phyloP scores from a whole-genome alignment of 2,888 invertebrate genomes.

The Heliconius charithonia region DNA sequence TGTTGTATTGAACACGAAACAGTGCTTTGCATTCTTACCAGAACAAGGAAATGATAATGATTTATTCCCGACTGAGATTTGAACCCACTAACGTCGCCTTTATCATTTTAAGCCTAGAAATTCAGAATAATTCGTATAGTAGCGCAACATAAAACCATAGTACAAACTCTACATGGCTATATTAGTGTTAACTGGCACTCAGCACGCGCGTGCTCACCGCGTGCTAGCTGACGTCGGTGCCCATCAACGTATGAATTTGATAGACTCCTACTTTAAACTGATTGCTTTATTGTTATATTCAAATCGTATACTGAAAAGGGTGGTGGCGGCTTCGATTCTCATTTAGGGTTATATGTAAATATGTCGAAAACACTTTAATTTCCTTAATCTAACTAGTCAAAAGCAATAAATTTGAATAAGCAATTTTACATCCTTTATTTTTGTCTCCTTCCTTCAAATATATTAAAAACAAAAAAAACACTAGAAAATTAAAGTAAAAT shows the following conservation, averaged over 20 bases:
- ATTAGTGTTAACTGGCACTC: not conserved
- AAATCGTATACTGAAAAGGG: not conserved
- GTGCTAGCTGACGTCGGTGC: not conserved
- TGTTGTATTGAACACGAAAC: no score
- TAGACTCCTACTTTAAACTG: conserved; percentile 1
- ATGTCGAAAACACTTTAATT: not conserved
- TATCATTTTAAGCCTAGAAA: no score
- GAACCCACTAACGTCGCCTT: no score
- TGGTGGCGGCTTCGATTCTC: not conserved
- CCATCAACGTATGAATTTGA: not conserved
- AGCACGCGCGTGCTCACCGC: not conserved
- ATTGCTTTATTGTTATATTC: not conserved
- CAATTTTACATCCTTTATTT: no score
- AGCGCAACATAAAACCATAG: not conserved
- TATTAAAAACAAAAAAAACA: no score
- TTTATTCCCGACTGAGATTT: no score
- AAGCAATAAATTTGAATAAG: no score
- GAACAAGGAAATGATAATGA: no score
- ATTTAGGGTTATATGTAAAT: not conserved
- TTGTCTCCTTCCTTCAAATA: no score
- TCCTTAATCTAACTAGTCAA: not conserved
- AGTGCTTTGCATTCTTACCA: no score
- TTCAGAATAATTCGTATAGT: no score
- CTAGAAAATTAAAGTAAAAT: no score
- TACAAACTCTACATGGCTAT: conserved; percentile 4